A percentile compares a stretch with the other conserved stretches of the same genome.
Evolutionary conservation across 2,888 invertebrate genomes (phyloP).

Genomic region (Ctena decussata): DNA sequence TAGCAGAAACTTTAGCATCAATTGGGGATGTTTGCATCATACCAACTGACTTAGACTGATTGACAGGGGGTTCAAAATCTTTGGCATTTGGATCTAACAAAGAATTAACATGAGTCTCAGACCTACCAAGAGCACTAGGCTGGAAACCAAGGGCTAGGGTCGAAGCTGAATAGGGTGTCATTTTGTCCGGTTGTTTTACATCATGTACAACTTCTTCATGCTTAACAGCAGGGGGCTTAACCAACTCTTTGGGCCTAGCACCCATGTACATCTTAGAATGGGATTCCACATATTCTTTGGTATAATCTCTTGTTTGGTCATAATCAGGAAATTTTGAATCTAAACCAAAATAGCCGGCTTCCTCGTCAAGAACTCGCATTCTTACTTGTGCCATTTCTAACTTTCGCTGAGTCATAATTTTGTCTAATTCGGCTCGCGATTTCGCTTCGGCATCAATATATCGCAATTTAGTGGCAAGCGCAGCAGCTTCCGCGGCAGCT

Average conservation of each 20-base stretch:
- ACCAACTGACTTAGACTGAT: neutral
- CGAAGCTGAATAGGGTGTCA: neutral
- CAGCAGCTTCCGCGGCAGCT: constrained; percentile 15
- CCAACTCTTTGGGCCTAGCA: neutral
- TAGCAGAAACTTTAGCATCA: neutral
- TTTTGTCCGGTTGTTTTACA: neutral
- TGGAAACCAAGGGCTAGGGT: neutral
- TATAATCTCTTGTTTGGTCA: neutral
- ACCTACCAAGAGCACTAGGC: neutral
- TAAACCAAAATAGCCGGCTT: neutral
- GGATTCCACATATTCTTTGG: neutral
- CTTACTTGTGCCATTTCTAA: constrained; percentile 16
- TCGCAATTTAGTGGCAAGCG: constrained; percentile 11
- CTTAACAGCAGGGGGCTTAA: no score
- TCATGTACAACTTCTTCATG: no score
- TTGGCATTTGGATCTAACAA: neutral
- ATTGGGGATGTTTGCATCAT: neutral
- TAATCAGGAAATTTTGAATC: neutral
- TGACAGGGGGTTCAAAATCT: neutral
- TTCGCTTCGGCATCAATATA: constrained; percentile 30
- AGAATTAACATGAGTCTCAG: neutral
- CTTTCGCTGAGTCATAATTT: constrained; percentile 1
- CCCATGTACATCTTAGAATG: neutral
- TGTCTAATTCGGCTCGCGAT: constrained; percentile 15
- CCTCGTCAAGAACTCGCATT: neutral